Percentiles rank a stretch among this genome's conserved stretches.
Conservation (phyloP, 2,113 vertebrate genomes). For the Andinoacara biseriatus region DNA sequence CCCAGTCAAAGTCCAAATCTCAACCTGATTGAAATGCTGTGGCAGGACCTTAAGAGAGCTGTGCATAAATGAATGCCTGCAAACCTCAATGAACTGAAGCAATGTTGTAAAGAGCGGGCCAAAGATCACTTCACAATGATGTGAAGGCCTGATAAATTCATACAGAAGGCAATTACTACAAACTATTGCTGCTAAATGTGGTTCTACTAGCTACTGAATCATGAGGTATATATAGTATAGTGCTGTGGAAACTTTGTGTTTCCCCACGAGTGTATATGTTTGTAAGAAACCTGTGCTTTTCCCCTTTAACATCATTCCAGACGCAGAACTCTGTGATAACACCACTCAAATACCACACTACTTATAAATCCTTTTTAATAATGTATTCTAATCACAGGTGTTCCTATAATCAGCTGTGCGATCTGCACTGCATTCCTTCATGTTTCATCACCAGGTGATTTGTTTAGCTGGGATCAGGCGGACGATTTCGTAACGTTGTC, state of each 20-base stretch:
- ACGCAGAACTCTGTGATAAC: not conserved
- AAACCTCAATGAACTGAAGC: not conserved
- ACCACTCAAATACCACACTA: not conserved
- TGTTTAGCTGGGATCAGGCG: conserved; percentile 34
- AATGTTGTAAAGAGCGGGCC: not conserved
- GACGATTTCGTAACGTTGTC: conserved; percentile 52
- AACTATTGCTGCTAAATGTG: not conserved
- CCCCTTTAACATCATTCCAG: not conserved
- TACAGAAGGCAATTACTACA: not conserved
- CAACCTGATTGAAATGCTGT: not conserved
- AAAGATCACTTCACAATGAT: not conserved
- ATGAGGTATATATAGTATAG: not conserved
- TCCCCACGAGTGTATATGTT: not conserved
- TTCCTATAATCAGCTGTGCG: conserved; percentile 46
- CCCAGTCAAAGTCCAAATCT: not conserved
- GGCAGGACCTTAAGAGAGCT: not conserved
- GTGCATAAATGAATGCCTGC: not conserved
- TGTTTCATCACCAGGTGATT: conserved; percentile 47
- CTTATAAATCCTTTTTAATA: conserved; percentile 51
- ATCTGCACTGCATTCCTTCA: conserved; percentile 41
- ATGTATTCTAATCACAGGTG: conserved; percentile 49
- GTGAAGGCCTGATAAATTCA: not conserved
- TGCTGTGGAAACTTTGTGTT: not conserved
- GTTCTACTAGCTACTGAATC: not conserved
- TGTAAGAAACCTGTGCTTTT: not conserved